Percentiles rank a stretch among this genome's conserved stretches.
Conservation (phyloP, 2,113 vertebrate genomes). For the Bostrychus sinensis region DNA sequence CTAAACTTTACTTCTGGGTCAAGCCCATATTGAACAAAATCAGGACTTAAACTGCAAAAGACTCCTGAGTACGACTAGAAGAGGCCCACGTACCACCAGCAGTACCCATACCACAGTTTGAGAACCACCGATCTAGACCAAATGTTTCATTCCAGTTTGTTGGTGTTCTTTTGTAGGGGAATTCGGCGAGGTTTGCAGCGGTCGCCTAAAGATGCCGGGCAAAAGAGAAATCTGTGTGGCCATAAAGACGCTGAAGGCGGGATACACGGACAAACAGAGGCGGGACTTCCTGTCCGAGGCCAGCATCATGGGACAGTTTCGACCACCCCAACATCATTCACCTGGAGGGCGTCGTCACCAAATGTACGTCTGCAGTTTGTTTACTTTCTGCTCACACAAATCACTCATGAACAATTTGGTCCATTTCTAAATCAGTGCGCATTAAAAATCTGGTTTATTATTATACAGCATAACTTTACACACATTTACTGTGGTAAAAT, state of each 20-base stretch:
- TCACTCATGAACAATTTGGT: no score
- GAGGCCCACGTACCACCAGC: no score
- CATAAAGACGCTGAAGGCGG: slow-evolving; percentile 97
- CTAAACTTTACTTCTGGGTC: no score
- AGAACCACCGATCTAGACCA: neutral
- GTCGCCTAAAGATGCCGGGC: slow-evolving; percentile 94
- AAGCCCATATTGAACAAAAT: no score
- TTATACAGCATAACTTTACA: no score
- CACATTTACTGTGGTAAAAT: no score
- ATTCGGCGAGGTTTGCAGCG: slow-evolving; percentile 97
- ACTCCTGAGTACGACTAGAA: no score
- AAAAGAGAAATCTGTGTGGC: slow-evolving; percentile 98
- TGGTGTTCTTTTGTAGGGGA: slow-evolving; percentile 80
- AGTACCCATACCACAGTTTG: no score
- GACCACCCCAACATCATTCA: slow-evolving; percentile 98
- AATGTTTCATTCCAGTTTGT: slow-evolving; percentile 6
- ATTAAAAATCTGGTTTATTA: no score
- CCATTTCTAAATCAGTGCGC: no score
- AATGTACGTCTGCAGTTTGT: slow-evolving; percentile 85
- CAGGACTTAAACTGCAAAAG: no score
- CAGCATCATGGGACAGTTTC: slow-evolving; percentile 99
- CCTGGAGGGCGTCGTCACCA: slow-evolving; percentile 97
- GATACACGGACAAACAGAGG: slow-evolving; percentile 96
- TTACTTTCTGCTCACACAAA: neutral
- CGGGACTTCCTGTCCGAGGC: slow-evolving; percentile 97